Evolutionary conservation across 2,113 vertebrate genomes (phyloP), one percentile per base, ranked within the genome.

Genomic region (Muscicapa adusta): DNA sequence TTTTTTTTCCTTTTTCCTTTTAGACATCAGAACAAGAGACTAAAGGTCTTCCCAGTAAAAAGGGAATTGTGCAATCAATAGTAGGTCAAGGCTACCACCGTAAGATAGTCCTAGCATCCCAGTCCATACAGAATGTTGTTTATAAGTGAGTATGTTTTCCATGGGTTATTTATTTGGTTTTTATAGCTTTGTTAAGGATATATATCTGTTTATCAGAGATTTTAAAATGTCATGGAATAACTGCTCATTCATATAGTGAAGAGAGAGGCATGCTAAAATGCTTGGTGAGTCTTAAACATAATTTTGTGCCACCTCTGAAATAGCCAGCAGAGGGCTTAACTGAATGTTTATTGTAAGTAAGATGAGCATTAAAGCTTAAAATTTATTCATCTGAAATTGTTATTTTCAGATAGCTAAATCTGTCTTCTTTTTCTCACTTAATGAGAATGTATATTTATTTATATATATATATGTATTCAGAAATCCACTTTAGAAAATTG

Each of bases 51-150:
- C 99, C 99, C 60, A 99, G 99, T 97, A 99, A 99, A 96, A 99
- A 99, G 92, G 99, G 99, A 45, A 99, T 99, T n/a, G 99, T 99
- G 78, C 99, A 99, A 94, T 99, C 99, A 80, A 98, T 99, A 78
- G 98, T 99, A 47, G 99, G 99, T 40, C 99, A 99, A 97, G 99
- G 99, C 34, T 99, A 99, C 97, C 99, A 99, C 94, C 99, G 99
- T 74, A 99, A 99, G 96, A 99, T 99, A 83, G 98, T 99, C 51
- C 97, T 99, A 88, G 99, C 99, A 3, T 99, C 99, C 31, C 99
- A 99, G 91, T 99, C 99, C 7, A 98, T 98, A 85, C 99, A 99
- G 97, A 99, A 99, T 75, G 98, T 98, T 3, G 97, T 98, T 76
- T 99, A 99, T 98, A 99, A 99, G 99, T 99, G 94, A 98, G 98